Evolutionary conservation across 2,888 invertebrate genomes (phyloP), one percentile per base, ranked within the genome.

Genomic region (Machimus atricapillus): DNA sequence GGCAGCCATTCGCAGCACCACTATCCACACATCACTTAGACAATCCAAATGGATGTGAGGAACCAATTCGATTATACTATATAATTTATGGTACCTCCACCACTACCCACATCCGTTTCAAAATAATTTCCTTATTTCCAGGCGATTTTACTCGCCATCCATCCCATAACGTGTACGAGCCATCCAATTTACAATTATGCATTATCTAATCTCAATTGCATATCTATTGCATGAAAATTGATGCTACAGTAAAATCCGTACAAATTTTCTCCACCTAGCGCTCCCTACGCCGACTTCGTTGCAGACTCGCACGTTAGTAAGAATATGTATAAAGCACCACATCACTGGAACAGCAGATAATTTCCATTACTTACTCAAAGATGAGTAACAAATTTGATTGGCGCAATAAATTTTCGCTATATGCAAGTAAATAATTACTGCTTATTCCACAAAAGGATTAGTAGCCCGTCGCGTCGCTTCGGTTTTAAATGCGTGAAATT

Each of bases 341-440:
- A 37, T 52, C 31, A 34, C 81, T 12, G 6, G 58, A 37, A 58
- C 40, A 23, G 19, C 58, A 82, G 46, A 74, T 34, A 85, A 85
- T 85, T 85, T 85, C 74, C 85, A 85, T 85, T 85, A 85, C 85
- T 85, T 74, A 85, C 85, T 85, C 74, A 74, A 85, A 85, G 85
- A 74, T 85, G 85, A 86, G 74, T 86, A 86, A 86, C 86, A 86
- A 86, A 77, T 86, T 86, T 86, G 86, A 86, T 86, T 86, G 86
- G 86, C 37, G 86, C 19, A 76, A 86, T 86, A 86, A 86, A 86
- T 86, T 86, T 77, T 56, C 58, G 56, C 31, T 77, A 77, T 86
- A 31, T 86, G 76, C 77, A 86, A 76, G 77, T 77, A 76, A 86
- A 86, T 76, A 86, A 86, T 86, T 86, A 86, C 40, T 40, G 23